Conservation (phyloP, 2,797 vertebrate genomes). For the Mastacembelus armatus region DNA sequence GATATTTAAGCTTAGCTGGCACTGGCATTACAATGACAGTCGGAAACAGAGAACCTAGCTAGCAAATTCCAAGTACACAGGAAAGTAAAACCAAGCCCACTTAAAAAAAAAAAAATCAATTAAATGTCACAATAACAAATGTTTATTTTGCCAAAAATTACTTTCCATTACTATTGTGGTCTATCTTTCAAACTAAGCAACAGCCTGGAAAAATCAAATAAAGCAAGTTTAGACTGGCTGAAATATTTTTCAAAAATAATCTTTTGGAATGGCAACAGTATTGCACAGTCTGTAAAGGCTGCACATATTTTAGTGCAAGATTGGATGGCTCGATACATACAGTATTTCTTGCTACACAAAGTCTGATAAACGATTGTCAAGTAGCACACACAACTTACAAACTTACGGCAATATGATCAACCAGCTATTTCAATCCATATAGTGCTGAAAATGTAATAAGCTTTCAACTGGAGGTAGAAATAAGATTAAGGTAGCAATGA, state of each 20-base stretch:
- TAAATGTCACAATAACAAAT: too few relatives aligned
- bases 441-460: constrained; percentile 24
- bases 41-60: too few relatives aligned
- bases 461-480: constrained; percentile 42
- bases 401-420: background rate
- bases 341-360: constrained; percentile 1
- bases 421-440: background rate
- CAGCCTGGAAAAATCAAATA: background rate
- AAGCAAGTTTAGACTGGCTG: background rate
- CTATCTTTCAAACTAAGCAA: too few relatives aligned
- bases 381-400: background rate
- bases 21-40: too few relatives aligned
- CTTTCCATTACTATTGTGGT: too few relatives aligned
- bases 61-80: too few relatives aligned
- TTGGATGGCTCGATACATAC: constrained; percentile 1
- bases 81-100: too few relatives aligned
- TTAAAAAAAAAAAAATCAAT: too few relatives aligned
- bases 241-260: background rate
- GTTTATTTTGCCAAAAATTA: too few relatives aligned
- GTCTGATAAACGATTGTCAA: background rate
- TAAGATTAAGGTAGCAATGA: background rate
- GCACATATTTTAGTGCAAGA: constrained; percentile 18
- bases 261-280: background rate
- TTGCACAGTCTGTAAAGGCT: background rate
- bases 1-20: too few relatives aligned